Percentiles rank a stretch among this genome's conserved stretches.
phyloP scores from a whole-genome alignment of 2,888 invertebrate genomes.

The Arrhopalites spinosus region DNA sequence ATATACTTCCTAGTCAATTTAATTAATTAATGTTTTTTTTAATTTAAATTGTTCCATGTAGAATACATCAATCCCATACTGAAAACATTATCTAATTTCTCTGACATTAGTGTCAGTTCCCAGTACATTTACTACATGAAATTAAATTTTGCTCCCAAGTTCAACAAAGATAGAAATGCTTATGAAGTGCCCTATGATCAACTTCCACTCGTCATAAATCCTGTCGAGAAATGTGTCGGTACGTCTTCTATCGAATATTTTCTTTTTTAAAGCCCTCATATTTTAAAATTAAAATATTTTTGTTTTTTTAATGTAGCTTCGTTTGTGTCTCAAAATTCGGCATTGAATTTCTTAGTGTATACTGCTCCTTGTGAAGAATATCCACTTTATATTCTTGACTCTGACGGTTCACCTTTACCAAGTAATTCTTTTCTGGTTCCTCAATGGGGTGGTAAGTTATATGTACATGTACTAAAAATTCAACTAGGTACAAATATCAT shows the following conservation, averaged over 20 bases:
- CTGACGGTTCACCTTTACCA: slow-evolving; percentile 58
- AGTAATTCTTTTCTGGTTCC: slow-evolving; percentile 55
- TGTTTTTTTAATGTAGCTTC: slow-evolving; percentile 65
- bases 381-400: slow-evolving; percentile 75
- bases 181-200: slow-evolving; percentile 71
- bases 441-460: slow-evolving; percentile 53
- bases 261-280: too few species aligned
- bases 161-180: slow-evolving; percentile 63
- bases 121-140: slow-evolving; percentile 85
- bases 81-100: slow-evolving; percentile 70
- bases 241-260: too few species aligned
- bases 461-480: too few species aligned
- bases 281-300: not conserved
- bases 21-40: slow-evolving; percentile 11
- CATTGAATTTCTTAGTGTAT: slow-evolving; percentile 84
- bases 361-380: slow-evolving; percentile 73
- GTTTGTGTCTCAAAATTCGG: slow-evolving; percentile 79
- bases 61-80: slow-evolving; percentile 80
- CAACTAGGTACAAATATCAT: too few species aligned
- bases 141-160: slow-evolving; percentile 72
- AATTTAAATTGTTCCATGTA: slow-evolving; percentile 60
- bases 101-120: slow-evolving; percentile 81
- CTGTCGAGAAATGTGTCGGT: too few species aligned
- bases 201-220: slow-evolving; percentile 81
- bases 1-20: not conserved